Conservation (phyloP, 2,113 vertebrate species). For the Lontra canadensis region DNA sequence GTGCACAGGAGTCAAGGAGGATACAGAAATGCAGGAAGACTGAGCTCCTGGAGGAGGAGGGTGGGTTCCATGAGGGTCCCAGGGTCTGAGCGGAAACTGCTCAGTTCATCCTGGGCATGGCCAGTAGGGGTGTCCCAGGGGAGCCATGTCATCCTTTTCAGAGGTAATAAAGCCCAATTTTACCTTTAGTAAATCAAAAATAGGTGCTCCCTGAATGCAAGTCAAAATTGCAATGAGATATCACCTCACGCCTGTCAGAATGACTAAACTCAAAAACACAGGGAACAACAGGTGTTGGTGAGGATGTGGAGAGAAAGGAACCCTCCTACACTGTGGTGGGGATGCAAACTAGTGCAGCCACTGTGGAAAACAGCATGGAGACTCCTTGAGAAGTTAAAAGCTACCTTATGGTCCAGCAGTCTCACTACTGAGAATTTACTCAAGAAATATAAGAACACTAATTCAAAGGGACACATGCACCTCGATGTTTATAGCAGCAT, state of each 20-base stretch:
- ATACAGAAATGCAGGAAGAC: slow-evolving; percentile 52
- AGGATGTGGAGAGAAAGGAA: not conserved
- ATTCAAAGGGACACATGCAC: too few relatives aligned
- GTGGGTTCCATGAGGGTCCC: not conserved
- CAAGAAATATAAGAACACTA: not conserved
- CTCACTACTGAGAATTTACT: not conserved
- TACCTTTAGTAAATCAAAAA: not conserved
- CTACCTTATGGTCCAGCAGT: not conserved
- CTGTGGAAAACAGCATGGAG: not conserved
- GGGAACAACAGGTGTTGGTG: not conserved
- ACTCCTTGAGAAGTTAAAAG: not conserved
- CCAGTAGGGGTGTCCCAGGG: not conserved
- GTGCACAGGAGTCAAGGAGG: slow-evolving; percentile 58
- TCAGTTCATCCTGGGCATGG: not conserved
- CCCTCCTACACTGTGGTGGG: not conserved
- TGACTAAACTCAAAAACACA: not conserved
- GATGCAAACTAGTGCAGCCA: not conserved
- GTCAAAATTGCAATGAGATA: not conserved
- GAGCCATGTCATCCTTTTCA: not conserved
- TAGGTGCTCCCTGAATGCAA: not conserved
- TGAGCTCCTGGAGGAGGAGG: slow-evolving; percentile 27
- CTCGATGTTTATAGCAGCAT: too few relatives aligned
- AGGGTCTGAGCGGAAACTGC: not conserved
- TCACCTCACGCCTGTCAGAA: not conserved
- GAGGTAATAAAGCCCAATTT: not conserved